These are phyloP conservation scores for Maccullochella peelii DNA, from an alignment of 2,113 vertebrate genomes.

Conservation along the genomic window DNA sequence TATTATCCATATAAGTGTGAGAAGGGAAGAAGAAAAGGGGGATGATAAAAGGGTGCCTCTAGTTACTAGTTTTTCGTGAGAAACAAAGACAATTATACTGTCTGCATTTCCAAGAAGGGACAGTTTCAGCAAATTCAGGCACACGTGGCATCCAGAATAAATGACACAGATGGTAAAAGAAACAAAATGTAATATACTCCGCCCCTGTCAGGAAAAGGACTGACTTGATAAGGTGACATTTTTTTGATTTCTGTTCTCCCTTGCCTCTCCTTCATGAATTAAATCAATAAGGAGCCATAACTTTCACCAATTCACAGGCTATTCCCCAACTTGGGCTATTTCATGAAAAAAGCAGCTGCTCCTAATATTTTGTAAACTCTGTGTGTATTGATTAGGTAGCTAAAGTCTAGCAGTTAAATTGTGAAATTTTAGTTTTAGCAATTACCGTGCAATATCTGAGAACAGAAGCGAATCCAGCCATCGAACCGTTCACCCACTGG, in stretches of 20 bases:
- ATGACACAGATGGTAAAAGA: conserved; percentile 13
- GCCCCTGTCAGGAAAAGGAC: neutral
- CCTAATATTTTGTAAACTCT: conserved; percentile 32
- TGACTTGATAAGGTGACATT: conserved; percentile 11
- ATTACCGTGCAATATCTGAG: conserved; percentile 24
- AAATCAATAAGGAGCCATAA: conserved; percentile 45
- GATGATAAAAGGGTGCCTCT: conserved; percentile 30
- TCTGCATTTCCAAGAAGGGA: conserved; percentile 19
- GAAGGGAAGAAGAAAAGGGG: neutral
- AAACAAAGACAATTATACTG: conserved; percentile 21
- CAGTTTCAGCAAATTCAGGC: neutral
- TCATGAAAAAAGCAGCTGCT: conserved; percentile 15
- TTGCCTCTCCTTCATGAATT: conserved; percentile 27
- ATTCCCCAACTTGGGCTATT: conserved; percentile 11
- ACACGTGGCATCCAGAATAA: conserved; percentile 1
- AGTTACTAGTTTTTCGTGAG: conserved; percentile 8
- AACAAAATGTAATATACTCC: neutral
- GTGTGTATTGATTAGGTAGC: conserved; percentile 50
- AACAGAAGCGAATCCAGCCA: conserved; percentile 38
- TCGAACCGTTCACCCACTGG: conserved; percentile 26
- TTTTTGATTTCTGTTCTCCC: neutral
- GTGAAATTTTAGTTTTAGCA: conserved; percentile 30
- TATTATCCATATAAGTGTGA: neutral
- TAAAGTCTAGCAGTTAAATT: conserved; percentile 34
- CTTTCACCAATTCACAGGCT: conserved; percentile 35